phyloP scores from a whole-genome alignment of 37 sponge, comb jelly and placozoan species.

The Ephydatia muelleri region DNA sequence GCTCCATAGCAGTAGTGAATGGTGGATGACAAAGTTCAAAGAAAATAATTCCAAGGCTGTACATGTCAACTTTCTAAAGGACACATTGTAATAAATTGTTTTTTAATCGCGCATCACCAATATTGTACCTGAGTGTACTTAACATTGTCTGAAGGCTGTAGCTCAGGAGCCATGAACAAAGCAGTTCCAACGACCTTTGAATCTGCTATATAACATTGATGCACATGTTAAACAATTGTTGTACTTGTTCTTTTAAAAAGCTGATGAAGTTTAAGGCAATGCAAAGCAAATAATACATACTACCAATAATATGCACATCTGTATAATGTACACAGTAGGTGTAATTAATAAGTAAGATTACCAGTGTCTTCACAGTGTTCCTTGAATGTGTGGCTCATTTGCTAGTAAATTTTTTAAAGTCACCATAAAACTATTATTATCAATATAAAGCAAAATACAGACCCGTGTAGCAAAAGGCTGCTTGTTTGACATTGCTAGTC shows the following conservation, averaged over 20 bases:
- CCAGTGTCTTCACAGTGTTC: background rate
- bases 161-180: constrained; percentile 80
- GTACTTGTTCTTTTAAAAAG: no score
- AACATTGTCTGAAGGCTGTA: constrained; percentile 17
- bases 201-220: background rate
- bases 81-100: no score
- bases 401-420: background rate
- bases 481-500: constrained; percentile 83
- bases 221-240: no score
- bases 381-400: background rate
- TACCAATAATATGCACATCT: no score
- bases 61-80: constrained; percentile 88
- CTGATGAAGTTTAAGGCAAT: no score
- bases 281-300: no score
- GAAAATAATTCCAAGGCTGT: constrained; percentile 95
- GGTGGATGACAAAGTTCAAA: constrained; percentile 97
- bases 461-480: constrained; percentile 11
- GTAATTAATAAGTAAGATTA: background rate
- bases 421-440: no score
- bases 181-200: constrained; percentile 84
- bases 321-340: background rate
- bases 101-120: no score
- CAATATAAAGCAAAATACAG: no score
- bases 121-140: constrained; percentile 66
- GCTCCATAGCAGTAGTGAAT: constrained; percentile 71